Conservation (phyloP, 1,140 invertebrate species). For the Dendroctonus ponderosae region DNA sequence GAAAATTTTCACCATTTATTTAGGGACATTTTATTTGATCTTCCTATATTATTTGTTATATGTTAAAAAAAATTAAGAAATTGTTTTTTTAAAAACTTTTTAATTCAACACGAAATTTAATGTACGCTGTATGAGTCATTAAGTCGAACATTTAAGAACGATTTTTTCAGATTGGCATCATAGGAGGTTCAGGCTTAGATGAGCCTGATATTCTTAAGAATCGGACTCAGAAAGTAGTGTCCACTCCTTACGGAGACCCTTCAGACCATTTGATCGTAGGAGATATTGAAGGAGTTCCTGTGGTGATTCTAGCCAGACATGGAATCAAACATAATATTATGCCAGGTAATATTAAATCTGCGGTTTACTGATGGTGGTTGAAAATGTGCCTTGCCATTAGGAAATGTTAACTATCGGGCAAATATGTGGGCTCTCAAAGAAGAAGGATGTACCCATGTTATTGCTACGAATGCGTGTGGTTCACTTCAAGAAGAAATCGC, state of each 20-base stretch:
- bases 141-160: too few relatives aligned
- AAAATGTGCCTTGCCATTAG: not conserved
- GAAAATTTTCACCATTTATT: too few relatives aligned
- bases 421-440: constrained; percentile 93
- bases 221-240: constrained; percentile 60
- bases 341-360: constrained; percentile 63
- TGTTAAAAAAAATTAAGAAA: too few relatives aligned
- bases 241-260: constrained; percentile 83
- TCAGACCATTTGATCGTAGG: constrained; percentile 80
- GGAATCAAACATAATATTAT: constrained; percentile 79
- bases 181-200: constrained; percentile 91
- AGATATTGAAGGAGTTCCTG: constrained; percentile 72
- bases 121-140: too few relatives aligned
- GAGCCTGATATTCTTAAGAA: constrained; percentile 80
- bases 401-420: constrained; percentile 89
- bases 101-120: too few relatives aligned
- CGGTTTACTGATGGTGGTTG: not conserved
- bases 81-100: too few relatives aligned
- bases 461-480: constrained; percentile 90
- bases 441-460: constrained; percentile 86
- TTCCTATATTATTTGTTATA: too few relatives aligned
- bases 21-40: too few relatives aligned
- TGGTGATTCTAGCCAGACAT: constrained; percentile 87
- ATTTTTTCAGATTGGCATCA: constrained; percentile 81
- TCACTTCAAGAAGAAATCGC: constrained; percentile 84